These are phyloP conservation scores for Coccyzus lansbergi DNA, from an alignment of 2,797 vertebrate species.

Conservation along the genomic window DNA sequence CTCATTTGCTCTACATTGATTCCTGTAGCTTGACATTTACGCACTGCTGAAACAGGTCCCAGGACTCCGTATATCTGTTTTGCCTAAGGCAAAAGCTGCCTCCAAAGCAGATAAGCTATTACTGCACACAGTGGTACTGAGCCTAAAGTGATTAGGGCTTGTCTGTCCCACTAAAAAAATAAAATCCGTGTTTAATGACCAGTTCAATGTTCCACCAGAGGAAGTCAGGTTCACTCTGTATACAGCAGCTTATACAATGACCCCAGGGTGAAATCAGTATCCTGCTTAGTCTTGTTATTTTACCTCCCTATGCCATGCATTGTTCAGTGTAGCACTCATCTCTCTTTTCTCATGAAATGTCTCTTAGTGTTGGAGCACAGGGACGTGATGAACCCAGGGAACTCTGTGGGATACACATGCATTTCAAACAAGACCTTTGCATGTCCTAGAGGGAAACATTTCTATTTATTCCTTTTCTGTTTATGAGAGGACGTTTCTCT, in stretches of 20 bases:
- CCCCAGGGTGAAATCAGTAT: neutral
- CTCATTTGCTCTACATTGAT: neutral
- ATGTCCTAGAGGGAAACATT: neutral
- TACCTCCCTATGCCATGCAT: neutral
- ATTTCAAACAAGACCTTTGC: neutral
- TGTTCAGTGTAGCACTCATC: neutral
- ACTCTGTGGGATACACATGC: neutral
- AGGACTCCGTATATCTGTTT: neutral
- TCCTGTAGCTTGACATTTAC: neutral
- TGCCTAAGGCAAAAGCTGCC: neutral
- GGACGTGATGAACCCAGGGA: neutral
- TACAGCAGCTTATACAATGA: neutral
- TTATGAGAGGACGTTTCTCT: neutral
- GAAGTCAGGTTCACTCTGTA: neutral
- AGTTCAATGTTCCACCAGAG: conserved; percentile 3
- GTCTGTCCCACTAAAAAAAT: conserved; percentile 37
- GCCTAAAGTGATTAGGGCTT: conserved; percentile 23
- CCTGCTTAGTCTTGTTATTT: neutral
- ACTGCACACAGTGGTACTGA: neutral
- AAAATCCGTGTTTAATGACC: conserved; percentile 49
- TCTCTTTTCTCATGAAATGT: conserved; percentile 2
- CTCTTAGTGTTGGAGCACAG: neutral
- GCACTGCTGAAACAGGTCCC: neutral
- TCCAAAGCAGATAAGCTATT: neutral
- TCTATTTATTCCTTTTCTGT: neutral